Evolutionary conservation across 2,797 vertebrate genomes (phyloP), one percentile per base, ranked within the genome.

Genomic region (Typhlichthys eigenmanni): DNA sequence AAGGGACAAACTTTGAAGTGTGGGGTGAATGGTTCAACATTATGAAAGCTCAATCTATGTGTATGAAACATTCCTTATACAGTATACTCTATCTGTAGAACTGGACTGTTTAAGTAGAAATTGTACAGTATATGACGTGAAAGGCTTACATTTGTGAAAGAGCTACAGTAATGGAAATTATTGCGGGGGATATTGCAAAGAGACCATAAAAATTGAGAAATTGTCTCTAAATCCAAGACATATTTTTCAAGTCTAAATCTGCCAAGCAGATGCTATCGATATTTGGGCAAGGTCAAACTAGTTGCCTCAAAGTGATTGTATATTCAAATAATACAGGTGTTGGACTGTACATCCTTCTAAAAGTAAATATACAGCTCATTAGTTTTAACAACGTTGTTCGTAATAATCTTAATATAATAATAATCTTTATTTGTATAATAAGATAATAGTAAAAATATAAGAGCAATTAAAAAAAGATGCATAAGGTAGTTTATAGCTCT

Each of bases 31-130:
- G 74, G 65, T 83, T 64, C 69, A 55, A 57, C 60, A 9, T 78
- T 72, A 80, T 64, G 64, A 64, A 55, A 34, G 34, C 62, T 60
- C 53, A 52, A 72, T 29, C 24, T 72, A 79, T 78, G 78, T 83
- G 75, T 74, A 81, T 80, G 61, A 68, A 47, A 56, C 69, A 67
- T 50, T 67, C 19, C 13, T 50, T 60, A 64, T 32, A 7, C 2
- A 43, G 5, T 2, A 12, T 1, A 24, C 47, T 19, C 7, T 14
- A n/a, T 49, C 50, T 66, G 24, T 29, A 29, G 24, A 29, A 43
- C 9, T 6, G 38, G 38, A 38, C 38, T 43, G 38, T 43, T 43
- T 43, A 43, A 43, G 38, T 43, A 3, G 24, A 4, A 29, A 29
- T 4, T 29, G 24, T 43, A 43, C 38, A 8, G 38, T 43, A 43